Evolutionary conservation across 1,140 invertebrate genomes (phyloP), one percentile per base, ranked within the genome.

Genomic region (Diprion similis): DNA sequence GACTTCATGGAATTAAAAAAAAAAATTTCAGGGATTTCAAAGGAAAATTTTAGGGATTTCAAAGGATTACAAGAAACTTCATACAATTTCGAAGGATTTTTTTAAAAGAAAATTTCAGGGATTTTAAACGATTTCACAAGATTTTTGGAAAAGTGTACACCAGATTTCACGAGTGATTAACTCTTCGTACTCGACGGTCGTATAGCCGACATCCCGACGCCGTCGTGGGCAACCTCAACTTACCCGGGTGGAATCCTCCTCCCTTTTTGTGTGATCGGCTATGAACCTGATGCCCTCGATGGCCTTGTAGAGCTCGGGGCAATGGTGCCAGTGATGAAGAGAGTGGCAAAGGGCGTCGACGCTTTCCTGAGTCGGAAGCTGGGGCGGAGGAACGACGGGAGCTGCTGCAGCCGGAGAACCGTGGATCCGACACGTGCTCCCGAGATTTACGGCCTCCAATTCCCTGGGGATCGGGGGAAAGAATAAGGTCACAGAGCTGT

Each of bases 231-330:
- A 37, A 1, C 24, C 17, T 64, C 45, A 68, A 81, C 88, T 89
- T 89, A 98, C 96, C 90, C 94, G 92, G 46, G 95, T 96, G 51
- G 95, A 96, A 82, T 97, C 96, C 87, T 98, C 95, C 84, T 97
- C 95, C 81, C 96, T 93, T 81, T 95, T 94, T 67, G 96, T 97
- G 83, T 98, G 96, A 84, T 98, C 96, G 15, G 96, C 96, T 78
- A 98, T 97, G 84, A 96, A 98, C 77, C 94, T 92, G 45, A 98
- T 95, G 76, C 96, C 96, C 82, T 96, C 95, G 80, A 97, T 95
- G 77, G 96, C 96, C 86, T 95, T 96, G 84, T 96, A 94, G 67
- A 98, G 91, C 89, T 97, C 96, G n/a, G 95, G 95, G 86, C 95
- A 97, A 85, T 93, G 92, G 85, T 95, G 94, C 94, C 94, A 95